Base-by-base conservation (phyloP, 2,888 invertebrate species). In the Hypercompe scribonia region DNA sequence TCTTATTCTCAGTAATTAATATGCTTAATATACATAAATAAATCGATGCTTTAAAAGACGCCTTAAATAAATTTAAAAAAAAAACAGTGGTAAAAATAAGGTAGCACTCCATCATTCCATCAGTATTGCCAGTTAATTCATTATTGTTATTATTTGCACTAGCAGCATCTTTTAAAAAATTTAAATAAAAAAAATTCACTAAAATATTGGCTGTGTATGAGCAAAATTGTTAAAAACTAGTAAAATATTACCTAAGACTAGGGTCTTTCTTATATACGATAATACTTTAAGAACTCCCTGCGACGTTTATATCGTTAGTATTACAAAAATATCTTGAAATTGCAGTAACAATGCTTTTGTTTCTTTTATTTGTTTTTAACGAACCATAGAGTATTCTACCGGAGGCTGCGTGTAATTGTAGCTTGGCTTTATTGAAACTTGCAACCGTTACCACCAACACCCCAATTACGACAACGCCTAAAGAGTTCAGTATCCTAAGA, bases 181-280 rank as follows among this genome's bases (percentile, higher is more conserved):
- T 73, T n/a, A n/a, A 78, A 84, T 77, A 71, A 84, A 31, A 64
- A 78, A 77, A 66, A 18, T 78, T 70, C 78, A 83, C 82, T 86
- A 83, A 84, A 80, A 87, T 84, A 85, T 90, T 90, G 89, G 90
- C 89, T 88, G 88, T 86, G 79, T 83, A 86, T 94, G 94, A 94
- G 94, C 94, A 94, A 93, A 85, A 84, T 81, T 85, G 81, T 89
- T 90, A 87, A 90, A 86, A 85, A 81, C 89, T 91, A 92, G 88
- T 87, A 89, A 90, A 92, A 90, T 88, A 89, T 90, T 92, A 92
- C 85, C 93, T 94, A 93, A 90, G 93, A 94, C 94, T 94, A 94
- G 94, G 92, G 92, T 86, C 90, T 89, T 88, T 87, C 86, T 89
- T 91, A 91, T 85, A 87, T 86, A 88, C 87, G 88, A 89, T 91